Percentiles rank a stretch among this genome's conserved stretches.
These are phyloP conservation scores for Trissolcus basalis DNA, from an alignment of 1,140 invertebrate genomes.

Conservation along the genomic window DNA sequence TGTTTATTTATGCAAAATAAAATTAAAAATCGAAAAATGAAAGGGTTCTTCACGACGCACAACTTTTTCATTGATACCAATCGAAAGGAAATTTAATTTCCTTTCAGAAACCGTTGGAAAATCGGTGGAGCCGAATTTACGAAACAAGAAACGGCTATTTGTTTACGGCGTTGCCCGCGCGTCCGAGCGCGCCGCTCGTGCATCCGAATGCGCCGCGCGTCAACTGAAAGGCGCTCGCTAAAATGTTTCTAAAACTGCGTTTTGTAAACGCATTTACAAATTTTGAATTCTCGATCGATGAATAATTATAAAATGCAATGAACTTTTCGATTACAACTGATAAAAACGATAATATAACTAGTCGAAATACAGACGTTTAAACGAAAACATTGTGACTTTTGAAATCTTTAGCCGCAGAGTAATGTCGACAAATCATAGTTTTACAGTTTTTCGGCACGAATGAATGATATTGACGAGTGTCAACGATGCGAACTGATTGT, in stretches of 20 bases:
- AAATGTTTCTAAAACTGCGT: no score
- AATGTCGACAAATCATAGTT: neutral
- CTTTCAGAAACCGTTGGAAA: neutral
- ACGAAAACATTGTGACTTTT: neutral
- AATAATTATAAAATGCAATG: neutral
- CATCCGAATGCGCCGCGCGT: neutral
- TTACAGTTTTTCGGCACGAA: neutral
- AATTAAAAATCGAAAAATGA: no score
- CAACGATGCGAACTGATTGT: neutral
- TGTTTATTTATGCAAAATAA: no score
- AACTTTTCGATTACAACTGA: no score
- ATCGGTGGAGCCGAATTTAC: neutral
- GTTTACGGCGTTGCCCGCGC: neutral
- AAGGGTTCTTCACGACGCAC: no score
- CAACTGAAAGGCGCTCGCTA: no score
- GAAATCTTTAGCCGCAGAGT: neutral
- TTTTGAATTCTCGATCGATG: neutral
- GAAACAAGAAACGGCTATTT: neutral
- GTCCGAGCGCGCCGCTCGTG: neutral
- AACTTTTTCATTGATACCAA: no score
- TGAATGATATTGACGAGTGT: slow-evolving; percentile 1
- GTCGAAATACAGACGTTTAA: no score
- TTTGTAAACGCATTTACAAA: neutral
- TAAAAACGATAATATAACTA: no score
- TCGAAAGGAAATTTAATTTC: no score